Evolutionary conservation across 2,888 invertebrate species (phyloP), one percentile per base, ranked within the genome.

Genomic region (Xestia rhomboidea): DNA sequence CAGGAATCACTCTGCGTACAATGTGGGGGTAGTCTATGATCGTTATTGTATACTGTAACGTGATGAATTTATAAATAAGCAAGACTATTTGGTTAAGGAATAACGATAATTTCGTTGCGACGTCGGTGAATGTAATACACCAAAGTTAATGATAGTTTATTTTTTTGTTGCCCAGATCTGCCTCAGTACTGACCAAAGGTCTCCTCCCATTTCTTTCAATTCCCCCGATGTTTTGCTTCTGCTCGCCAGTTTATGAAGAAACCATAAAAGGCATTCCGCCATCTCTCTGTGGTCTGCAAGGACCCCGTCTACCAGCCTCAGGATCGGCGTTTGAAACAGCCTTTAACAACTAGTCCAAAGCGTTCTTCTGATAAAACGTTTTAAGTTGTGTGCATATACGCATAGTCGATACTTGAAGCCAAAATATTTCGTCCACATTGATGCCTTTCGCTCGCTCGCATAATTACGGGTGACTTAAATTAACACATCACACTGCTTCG

Each of bases 1-100:
- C 79, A 75, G 72, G 41, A 77, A 86, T 84, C 66, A 77, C 66
- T 70, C 72, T 68, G 83, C 49, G 66, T 73, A 68, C 60, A 68
- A 64, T 83, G 63, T 60, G 66, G 64, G 34, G 44, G 51, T 15
- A 71, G 64, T 60, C 64, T 18, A 68, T 73, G 27, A 84, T 68
- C 34, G 11, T 13, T 30, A 62, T 54, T 57, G 24, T 41, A 51
- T 11, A 54, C 63, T 44, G 3, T 38, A 46, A 46, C 51, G 60
- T 46, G 27, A 34, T 62, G 44, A 46, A 57, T 60, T 57, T 44
- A 41, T 63, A 30, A 57, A 34, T 71, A 71, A 15, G 2, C 44
- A 51, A 34, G 49, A n/a, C 30, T 68, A 1, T 8, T 30, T 21
- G 15, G 24, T 24, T 49, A 68, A 15, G 5, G 24, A 68, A 54